phyloP scores from a whole-genome alignment of 2,888 invertebrate species.

The Laothoe populi region DNA sequence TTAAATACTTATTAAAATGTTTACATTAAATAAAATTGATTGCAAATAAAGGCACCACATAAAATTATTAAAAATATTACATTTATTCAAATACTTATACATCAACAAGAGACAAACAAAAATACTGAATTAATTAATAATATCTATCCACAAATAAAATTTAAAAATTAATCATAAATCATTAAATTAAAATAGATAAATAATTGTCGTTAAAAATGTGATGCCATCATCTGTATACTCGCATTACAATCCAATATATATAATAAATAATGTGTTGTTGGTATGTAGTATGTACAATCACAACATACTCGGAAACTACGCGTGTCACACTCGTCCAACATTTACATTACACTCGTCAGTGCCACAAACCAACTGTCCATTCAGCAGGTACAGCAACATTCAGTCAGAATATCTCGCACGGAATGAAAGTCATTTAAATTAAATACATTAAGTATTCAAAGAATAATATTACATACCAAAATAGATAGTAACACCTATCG shows the following conservation, averaged over 20 bases:
- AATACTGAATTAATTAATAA: conserved; percentile 71
- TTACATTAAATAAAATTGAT: conserved; percentile 46
- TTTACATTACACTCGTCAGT: conserved; percentile 46
- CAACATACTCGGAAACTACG: conserved; percentile 49
- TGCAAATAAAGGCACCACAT: conserved; percentile 80
- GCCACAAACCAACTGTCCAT: conserved; percentile 48
- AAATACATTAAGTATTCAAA: conserved; percentile 80
- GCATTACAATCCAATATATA: conserved; percentile 38
- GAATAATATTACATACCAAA: conserved; percentile 69
- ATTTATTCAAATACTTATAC: conserved; percentile 55
- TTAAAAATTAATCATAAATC: conserved; percentile 41
- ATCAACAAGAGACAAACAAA: conserved; percentile 66
- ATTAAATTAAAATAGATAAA: conserved; percentile 48
- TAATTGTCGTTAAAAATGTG: conserved; percentile 55
- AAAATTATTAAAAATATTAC: conserved; percentile 61
- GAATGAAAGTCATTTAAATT: conserved; percentile 80
- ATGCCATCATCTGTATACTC: conserved; percentile 59
- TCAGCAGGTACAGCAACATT: conserved; percentile 57
- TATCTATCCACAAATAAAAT: conserved; percentile 52
- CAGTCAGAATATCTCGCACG: conserved; percentile 74
- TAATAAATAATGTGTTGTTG: conserved; percentile 50
- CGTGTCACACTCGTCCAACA: conserved; percentile 43
- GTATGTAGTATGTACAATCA: conserved; percentile 59
- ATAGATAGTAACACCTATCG: conserved; percentile 54
- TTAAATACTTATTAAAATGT: conserved; percentile 44